phyloP scores from a whole-genome alignment of 30 jellyfish, hydroid and myxozoan species.

The Rhopilema esculentum region DNA sequence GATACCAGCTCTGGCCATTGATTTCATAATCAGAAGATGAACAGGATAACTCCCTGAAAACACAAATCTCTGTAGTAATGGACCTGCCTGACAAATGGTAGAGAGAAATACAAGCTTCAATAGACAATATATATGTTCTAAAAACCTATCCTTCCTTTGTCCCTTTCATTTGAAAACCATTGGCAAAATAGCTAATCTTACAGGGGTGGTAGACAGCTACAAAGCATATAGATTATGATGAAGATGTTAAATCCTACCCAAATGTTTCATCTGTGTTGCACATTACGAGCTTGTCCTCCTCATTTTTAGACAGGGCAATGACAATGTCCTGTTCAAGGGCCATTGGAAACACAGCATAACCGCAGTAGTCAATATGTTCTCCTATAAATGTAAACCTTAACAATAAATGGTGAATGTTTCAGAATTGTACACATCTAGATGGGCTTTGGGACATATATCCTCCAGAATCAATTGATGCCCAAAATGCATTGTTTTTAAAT shows the following conservation, averaged over 20 bases:
- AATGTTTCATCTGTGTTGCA: constrained; percentile 79
- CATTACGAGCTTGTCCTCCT: constrained; percentile 50
- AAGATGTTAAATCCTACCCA: constrained; percentile 65
- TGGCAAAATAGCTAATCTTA: no score
- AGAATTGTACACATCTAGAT: background rate
- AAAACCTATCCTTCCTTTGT: no score
- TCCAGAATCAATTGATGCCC: no score
- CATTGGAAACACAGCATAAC: constrained; percentile 99
- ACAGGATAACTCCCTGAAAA: constrained; percentile 73
- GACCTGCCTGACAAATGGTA: no score
- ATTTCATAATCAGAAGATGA: constrained; percentile 65
- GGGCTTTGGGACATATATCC: no score
- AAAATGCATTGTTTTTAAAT: no score
- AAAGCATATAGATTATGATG: no score
- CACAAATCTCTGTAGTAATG: no score
- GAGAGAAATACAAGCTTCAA: no score
- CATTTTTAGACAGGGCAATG: constrained; percentile 74
- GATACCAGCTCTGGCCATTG: constrained; percentile 88
- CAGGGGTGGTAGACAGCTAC: no score
- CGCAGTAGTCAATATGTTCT: constrained; percentile 96
- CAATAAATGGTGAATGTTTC: background rate
- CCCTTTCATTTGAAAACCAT: no score
- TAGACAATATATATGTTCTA: no score
- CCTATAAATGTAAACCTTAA: constrained; percentile 35
- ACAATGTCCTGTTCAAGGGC: constrained; percentile 95